Evolutionary conservation across 35 echinoderm and acorn worm species (phyloP), one percentile per base, ranked within the genome.

Genomic region (Lytechinus pictus): DNA sequence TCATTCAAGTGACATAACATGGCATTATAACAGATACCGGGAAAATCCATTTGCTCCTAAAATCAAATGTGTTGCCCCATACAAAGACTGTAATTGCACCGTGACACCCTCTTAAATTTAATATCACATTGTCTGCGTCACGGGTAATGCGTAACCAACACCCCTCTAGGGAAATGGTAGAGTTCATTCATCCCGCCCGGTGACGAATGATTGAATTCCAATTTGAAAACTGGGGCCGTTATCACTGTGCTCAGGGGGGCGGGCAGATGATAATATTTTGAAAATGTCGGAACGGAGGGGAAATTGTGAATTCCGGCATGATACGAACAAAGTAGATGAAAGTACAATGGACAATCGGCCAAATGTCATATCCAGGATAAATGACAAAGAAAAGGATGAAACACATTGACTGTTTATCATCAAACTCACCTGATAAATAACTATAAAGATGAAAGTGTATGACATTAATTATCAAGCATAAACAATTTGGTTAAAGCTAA

Each of bases 241-340:
- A 90, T 90, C 88, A 90, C 88, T 90, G 33, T 90, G 88, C 88
- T 90, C 88, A 90, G 88, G 88, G 88, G 33, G 88, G 88, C 13
- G 88, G 88, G 88, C 88, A 90, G 88, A 90, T 90, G 88, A 90
- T 90, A 90, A 90, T 90, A 90, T 90, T 90, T 90, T 90, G 88
- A 90, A 90, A 90, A 90, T 54, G 88, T 90, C 88, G 88, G 88
- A 90, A 90, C 88, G 52, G 29, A 27, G 52, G 9, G 88, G 66
- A 79, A 90, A 90, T 90, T 90, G 52, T 52, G 16, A 54, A 90
- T 90, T 90, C 88, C 88, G 88, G 28, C 52, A 79, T 79, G 66
- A 79, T 79, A 5, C 28, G 88, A 90, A 21, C 9, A 90, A 51
- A 21, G 52, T 52, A 52, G 88, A 21, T 21, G 27, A 29, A 54